Evolutionary conservation across 2,113 vertebrate genomes (phyloP).

Genomic region (Pelobates fuscus): DNA sequence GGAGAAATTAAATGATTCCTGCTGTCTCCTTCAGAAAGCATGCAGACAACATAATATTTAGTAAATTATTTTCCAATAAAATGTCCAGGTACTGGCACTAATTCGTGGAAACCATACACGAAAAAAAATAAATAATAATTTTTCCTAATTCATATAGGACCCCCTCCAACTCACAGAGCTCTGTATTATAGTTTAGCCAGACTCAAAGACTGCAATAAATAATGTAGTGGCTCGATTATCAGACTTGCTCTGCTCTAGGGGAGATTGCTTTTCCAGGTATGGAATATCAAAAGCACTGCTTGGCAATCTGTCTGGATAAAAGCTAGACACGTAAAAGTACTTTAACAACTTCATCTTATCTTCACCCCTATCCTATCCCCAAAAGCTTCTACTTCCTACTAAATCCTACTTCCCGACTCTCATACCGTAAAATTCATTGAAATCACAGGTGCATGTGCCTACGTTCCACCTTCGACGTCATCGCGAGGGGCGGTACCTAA

Average conservation of each 20-base stretch:
- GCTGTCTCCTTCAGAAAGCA: conserved; percentile 5
- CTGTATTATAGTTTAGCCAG: not conserved
- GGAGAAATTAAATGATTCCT: conserved; percentile 24
- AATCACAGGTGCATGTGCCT: too few species aligned
- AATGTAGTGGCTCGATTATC: not conserved
- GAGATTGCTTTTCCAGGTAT: not conserved
- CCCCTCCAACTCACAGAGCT: not conserved
- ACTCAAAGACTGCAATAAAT: too few species aligned
- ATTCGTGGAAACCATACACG: conserved; percentile 18
- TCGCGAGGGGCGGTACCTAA: too few species aligned
- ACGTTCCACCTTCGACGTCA: too few species aligned
- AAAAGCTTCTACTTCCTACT: too few species aligned
- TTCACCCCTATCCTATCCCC: too few species aligned
- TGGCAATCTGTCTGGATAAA: too few species aligned
- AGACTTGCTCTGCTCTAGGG: not conserved
- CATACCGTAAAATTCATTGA: too few species aligned
- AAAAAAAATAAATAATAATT: not conserved
- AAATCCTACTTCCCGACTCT: too few species aligned
- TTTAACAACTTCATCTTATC: too few species aligned
- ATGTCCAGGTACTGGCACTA: conserved; percentile 12
- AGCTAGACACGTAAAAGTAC: too few species aligned
- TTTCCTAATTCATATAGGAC: conserved; percentile 13
- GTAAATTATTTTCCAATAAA: conserved; percentile 19
- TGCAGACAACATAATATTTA: conserved; percentile 5
- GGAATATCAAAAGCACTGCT: too few species aligned